Evolutionary conservation across 2,113 vertebrate species (phyloP).

Genomic region (Todiramphus chloris): DNA sequence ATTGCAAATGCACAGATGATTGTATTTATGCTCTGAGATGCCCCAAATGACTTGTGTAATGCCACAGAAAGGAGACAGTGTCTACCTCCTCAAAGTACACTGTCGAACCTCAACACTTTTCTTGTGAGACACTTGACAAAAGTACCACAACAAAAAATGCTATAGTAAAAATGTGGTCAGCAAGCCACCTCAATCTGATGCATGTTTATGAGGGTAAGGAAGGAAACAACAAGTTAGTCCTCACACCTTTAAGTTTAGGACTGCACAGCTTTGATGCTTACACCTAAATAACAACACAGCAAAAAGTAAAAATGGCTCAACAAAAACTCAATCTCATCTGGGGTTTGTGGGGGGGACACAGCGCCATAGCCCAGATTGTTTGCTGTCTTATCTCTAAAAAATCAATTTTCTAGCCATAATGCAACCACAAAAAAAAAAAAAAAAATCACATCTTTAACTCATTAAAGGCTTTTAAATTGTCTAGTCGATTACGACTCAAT

Average conservation of each 20-base stretch:
- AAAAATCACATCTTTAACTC: slow-evolving; percentile 65
- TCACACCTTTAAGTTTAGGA: background rate
- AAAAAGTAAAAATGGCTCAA: slow-evolving; percentile 52
- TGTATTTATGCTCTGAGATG: background rate
- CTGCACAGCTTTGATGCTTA: slow-evolving; percentile 36
- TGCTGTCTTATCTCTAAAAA: slow-evolving; percentile 63
- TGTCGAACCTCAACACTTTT: background rate
- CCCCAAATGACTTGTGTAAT: background rate
- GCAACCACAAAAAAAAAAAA: slow-evolving; percentile 61
- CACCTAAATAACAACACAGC: slow-evolving; percentile 25
- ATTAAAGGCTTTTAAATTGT: slow-evolving; percentile 68
- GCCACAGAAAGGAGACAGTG: background rate
- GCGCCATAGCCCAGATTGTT: slow-evolving; percentile 51
- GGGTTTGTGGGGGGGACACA: background rate
- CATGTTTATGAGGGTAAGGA: background rate
- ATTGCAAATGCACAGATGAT: background rate
- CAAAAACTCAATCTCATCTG: slow-evolving; percentile 44
- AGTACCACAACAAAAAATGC: background rate
- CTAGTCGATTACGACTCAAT: slow-evolving; percentile 62
- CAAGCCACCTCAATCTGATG: background rate
- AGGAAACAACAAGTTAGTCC: slow-evolving; percentile 1
- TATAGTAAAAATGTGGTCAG: background rate
- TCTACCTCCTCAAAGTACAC: background rate
- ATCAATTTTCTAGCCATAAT: slow-evolving; percentile 54
- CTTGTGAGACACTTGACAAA: background rate